These are phyloP conservation scores for Chamaea fasciata DNA, from an alignment of 2,113 vertebrate genomes.

Conservation along the genomic window DNA sequence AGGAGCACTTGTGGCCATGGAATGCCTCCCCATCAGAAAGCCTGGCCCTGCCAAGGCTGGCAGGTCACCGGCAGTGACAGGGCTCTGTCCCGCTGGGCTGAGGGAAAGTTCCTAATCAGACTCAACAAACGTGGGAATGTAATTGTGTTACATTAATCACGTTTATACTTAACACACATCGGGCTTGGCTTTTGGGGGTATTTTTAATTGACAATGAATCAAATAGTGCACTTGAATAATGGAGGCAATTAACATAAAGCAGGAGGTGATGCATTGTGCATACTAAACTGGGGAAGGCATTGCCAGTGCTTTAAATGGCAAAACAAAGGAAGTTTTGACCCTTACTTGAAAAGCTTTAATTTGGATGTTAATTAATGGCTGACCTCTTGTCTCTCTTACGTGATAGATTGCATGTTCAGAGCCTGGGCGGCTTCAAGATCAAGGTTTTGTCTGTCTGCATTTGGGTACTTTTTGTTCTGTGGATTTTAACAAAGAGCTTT, in stretches of 20 bases:
- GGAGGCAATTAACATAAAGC: constrained; percentile 87
- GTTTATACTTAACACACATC: constrained; percentile 70
- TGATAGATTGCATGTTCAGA: constrained; percentile 45
- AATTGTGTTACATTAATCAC: constrained; percentile 82
- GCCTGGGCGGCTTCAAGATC: background rate
- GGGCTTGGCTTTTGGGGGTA: constrained; percentile 74
- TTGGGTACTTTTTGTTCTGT: background rate
- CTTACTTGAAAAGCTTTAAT: constrained; percentile 67
- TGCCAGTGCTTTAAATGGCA: constrained; percentile 71
- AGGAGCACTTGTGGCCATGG: background rate
- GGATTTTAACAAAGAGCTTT: background rate
- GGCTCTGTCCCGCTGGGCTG: background rate
- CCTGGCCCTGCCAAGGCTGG: background rate
- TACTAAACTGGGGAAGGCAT: constrained; percentile 36
- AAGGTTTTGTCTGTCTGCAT: background rate
- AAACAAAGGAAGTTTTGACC: constrained; percentile 71
- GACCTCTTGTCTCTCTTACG: constrained; percentile 46
- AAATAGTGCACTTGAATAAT: constrained; percentile 87
- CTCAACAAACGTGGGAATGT: constrained; percentile 63
- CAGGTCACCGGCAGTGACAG: background rate
- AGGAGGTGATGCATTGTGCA: constrained; percentile 47
- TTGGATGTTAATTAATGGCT: constrained; percentile 67
- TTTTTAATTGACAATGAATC: constrained; percentile 94
- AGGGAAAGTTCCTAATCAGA: constrained; percentile 48
- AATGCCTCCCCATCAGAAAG: background rate